A percentile compares a stretch with the other conserved stretches of the same genome.
Evolutionary conservation across 2,888 invertebrate genomes (phyloP).

Genomic region (Tenodera sinensis): DNA sequence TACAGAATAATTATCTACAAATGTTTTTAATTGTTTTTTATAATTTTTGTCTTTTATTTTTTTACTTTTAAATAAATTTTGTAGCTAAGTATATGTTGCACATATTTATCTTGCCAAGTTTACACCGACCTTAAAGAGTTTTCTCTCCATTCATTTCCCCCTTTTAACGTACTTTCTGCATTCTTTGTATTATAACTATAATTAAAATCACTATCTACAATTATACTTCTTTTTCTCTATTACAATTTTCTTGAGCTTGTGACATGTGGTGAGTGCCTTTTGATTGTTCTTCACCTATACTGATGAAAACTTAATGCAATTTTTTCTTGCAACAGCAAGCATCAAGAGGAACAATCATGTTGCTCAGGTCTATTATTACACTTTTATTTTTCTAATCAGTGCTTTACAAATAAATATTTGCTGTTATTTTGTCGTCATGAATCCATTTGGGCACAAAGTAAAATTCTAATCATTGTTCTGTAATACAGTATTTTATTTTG

Average conservation of each 20-base stretch:
- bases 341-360: slow-evolving; percentile 10
- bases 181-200: neutral
- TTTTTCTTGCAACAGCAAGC: slow-evolving; percentile 8
- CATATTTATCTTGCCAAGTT: slow-evolving; percentile 2
- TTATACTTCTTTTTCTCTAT: slow-evolving; percentile 18
- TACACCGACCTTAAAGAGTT: neutral
- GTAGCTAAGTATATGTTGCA: neutral
- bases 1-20: slow-evolving; percentile 20
- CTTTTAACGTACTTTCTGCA: neutral
- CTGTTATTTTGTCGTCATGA: neutral
- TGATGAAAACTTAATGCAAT: slow-evolving; percentile 23
- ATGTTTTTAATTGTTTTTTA: neutral
- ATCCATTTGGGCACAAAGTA: neutral
- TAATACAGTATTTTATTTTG: neutral
- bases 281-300: slow-evolving; percentile 31
- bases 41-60: neutral
- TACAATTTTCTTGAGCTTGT: slow-evolving; percentile 30
- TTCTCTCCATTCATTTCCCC: neutral
- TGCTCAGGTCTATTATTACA: neutral
- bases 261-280: slow-evolving; percentile 26
- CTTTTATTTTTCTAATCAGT: neutral
- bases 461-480: neutral
- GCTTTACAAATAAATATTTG: neutral
- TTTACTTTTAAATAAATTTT: neutral
- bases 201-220: slow-evolving; percentile 18